Base-by-base conservation (phyloP, 1,140 invertebrate genomes). In the Gonioctena quinquepunctata region DNA sequence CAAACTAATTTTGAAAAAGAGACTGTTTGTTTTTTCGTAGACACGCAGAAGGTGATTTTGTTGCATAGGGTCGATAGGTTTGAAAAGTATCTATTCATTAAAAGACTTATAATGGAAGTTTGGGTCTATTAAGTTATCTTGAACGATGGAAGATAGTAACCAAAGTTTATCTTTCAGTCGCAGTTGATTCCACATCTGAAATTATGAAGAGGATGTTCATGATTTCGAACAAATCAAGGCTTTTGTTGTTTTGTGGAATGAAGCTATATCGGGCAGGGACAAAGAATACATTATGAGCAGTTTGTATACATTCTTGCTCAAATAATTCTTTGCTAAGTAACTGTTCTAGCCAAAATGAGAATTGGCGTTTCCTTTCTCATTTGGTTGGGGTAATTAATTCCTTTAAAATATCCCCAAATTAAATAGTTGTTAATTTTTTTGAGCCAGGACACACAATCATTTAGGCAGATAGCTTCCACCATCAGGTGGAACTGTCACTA, bases 201-300 rank as follows among this genome's bases (percentile, higher is more conserved):
- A n/a, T n/a, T n/a, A n/a, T n/a, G n/a, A n/a, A n/a, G n/a, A n/a
- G n/a, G n/a, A n/a, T n/a, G n/a, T n/a, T n/a, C n/a, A n/a, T n/a
- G n/a, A n/a, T n/a, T n/a, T n/a, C n/a, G n/a, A n/a, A n/a, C 27
- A 28, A 28, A 28, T 4, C 8, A 28, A 28, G 27, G 21, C 26
- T 70, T 49, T 26, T 79, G 18, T 79, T 71, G 75, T 70, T 49
- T 26, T 79, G 18, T 79, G 74, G 75, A 73, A 80, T 68, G 76
- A 80, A 69, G 77, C 11, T 11, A 63, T 68, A 13, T 27, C 26
- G 11, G 68, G 72, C n/a, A 65, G 68, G 42, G 66, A 72, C 42
- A 77, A 77, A 67, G 68, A 78, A 50, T 77, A 79, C 56, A 77
- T 80, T 18, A 71, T 79, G 49, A 72, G 70, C n/a, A 62, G 72